These are phyloP conservation scores for Ennomos erosarius DNA, from an alignment of 2,888 invertebrate genomes.

Conservation along the genomic window DNA sequence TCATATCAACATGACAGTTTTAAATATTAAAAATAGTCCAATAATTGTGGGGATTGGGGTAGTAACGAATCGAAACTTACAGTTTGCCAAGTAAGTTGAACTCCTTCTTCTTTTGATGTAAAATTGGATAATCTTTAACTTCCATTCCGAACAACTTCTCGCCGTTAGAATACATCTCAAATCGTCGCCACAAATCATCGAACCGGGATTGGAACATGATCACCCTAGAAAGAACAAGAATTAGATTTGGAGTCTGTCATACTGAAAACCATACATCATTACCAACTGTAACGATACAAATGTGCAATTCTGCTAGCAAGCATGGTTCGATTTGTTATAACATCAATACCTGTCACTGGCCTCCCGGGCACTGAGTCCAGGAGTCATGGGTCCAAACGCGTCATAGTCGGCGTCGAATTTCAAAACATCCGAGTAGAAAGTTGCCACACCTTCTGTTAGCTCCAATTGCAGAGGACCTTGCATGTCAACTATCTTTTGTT, in stretches of 20 bases:
- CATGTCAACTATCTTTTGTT: constrained; percentile 89
- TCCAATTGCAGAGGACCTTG: constrained; percentile 91
- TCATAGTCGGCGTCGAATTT: constrained; percentile 90
- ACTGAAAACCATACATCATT: no score
- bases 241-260: no score
- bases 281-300: no score
- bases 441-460: constrained; percentile 88
- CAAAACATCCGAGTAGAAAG: constrained; percentile 87
- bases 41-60: no score
- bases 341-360: constrained; percentile 90
- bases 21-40: not conserved
- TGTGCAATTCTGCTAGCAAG: no score
- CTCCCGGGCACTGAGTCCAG: constrained; percentile 92
- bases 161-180: constrained; percentile 93
- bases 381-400: constrained; percentile 93
- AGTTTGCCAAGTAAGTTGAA: constrained; percentile 93
- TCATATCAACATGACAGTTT: not conserved
- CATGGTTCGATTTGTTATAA: no score
- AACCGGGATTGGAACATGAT: constrained; percentile 91
- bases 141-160: constrained; percentile 94
- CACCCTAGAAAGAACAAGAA: constrained; percentile 71
- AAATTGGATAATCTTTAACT: constrained; percentile 92
- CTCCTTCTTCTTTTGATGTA: constrained; percentile 92
- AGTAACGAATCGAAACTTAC: constrained; percentile 71
- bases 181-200: constrained; percentile 93